These are phyloP conservation scores for Lacerta viridis DNA, from an alignment of 2,797 vertebrate species.

Conservation along the genomic window DNA sequence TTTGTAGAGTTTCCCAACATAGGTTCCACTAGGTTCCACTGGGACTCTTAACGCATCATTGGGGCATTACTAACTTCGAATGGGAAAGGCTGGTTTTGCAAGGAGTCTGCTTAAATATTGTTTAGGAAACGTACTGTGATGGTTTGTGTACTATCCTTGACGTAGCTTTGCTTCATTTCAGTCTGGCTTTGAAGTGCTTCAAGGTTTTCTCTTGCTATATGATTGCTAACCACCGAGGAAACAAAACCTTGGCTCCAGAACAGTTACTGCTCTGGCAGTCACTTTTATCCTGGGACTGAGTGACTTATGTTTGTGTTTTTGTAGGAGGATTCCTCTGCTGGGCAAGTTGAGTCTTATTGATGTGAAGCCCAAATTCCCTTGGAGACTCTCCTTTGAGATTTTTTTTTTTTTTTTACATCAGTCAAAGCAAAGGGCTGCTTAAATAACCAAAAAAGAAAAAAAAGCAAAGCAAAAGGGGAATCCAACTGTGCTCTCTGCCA, in stretches of 20 bases:
- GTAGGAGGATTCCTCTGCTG: conserved; percentile 26
- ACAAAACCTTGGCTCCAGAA: conserved; percentile 54
- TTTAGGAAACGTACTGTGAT: neutral
- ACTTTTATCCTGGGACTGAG: conserved; percentile 31
- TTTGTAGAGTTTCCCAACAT: neutral
- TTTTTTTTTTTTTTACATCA: conserved; percentile 13
- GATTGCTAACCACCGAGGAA: neutral
- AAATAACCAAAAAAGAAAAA: conserved; percentile 46
- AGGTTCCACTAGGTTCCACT: neutral
- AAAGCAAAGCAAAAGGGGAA: conserved; percentile 59
- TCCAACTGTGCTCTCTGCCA: conserved; percentile 52
- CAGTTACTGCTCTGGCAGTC: conserved; percentile 16
- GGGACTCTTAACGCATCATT: neutral
- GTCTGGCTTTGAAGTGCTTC: conserved; percentile 42
- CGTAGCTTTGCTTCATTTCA: conserved; percentile 38
- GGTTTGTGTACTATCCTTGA: neutral
- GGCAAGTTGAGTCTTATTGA: neutral
- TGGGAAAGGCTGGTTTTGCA: neutral
- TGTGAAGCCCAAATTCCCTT: conserved; percentile 24
- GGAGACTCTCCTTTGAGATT: neutral
- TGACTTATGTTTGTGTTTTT: conserved; percentile 9
- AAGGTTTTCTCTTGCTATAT: conserved; percentile 41
- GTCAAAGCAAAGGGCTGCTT: conserved; percentile 59
- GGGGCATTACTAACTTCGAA: neutral
- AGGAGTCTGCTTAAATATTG: neutral